Evolutionary conservation across 1,140 invertebrate genomes (phyloP).

Genomic region (Chymomyza costata): DNA sequence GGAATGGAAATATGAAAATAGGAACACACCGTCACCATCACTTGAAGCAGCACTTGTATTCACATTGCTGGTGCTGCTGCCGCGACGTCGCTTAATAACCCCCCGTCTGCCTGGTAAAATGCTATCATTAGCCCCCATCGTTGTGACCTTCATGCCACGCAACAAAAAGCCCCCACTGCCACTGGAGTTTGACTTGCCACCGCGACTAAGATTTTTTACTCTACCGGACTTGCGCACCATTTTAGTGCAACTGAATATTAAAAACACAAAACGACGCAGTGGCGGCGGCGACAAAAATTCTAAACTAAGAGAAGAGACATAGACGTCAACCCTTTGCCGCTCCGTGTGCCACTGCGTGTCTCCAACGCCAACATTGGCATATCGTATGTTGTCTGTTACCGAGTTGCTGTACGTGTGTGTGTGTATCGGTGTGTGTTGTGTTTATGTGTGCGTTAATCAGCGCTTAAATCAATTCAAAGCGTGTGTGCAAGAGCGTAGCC

Average conservation of each 20-base stretch:
- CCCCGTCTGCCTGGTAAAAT: no score
- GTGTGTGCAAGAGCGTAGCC: slow-evolving; percentile 50
- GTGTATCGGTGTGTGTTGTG: slow-evolving; percentile 23
- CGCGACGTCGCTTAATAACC: not conserved
- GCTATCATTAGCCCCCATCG: slow-evolving; percentile 21
- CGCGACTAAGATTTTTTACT: slow-evolving; percentile 67
- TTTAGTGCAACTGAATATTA: slow-evolving; percentile 70
- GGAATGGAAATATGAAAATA: no score
- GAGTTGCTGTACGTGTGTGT: slow-evolving; percentile 8
- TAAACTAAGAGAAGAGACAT: slow-evolving; percentile 32
- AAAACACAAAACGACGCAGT: slow-evolving; percentile 40
- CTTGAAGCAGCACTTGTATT: not conserved
- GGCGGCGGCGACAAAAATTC: slow-evolving; percentile 27
- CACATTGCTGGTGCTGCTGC: slow-evolving; percentile 5
- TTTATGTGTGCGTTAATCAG: slow-evolving; percentile 62
- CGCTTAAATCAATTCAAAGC: slow-evolving; percentile 63
- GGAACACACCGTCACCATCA: not conserved
- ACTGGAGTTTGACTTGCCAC: slow-evolving; percentile 9
- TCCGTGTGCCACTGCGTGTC: slow-evolving; percentile 3
- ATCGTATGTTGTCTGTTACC: slow-evolving; percentile 59
- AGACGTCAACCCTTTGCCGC: slow-evolving; percentile 29
- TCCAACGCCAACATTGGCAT: slow-evolving; percentile 15
- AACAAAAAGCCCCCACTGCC: slow-evolving; percentile 41
- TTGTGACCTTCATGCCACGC: slow-evolving; percentile 46
- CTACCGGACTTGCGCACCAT: slow-evolving; percentile 71